Conservation (phyloP, 2,113 vertebrate genomes). For the Rhipidura dahli region DNA sequence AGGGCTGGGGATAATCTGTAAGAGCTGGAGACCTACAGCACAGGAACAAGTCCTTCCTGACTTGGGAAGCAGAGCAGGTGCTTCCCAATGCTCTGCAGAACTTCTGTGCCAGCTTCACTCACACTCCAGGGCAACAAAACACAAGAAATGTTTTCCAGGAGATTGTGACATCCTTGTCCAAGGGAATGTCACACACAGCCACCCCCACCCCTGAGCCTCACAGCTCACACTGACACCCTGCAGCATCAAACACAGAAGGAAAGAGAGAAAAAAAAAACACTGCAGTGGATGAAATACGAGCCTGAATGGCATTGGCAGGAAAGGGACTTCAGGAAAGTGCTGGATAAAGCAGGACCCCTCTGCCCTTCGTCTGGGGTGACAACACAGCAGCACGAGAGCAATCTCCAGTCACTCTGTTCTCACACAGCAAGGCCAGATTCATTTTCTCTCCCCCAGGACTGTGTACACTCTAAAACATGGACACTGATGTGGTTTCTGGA, state of each 20-base stretch:
- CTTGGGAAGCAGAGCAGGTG: not conserved
- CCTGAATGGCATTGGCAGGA: not conserved
- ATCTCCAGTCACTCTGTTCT: not conserved
- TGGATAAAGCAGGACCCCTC: not conserved
- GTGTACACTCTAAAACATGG: not conserved
- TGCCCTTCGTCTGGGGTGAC: not conserved
- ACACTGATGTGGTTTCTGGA: not conserved
- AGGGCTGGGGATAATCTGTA: not conserved
- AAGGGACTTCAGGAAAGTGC: not conserved
- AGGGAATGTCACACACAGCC: not conserved
- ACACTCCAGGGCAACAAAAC: not conserved
- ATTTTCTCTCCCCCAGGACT: not conserved
- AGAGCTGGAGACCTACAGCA: not conserved
- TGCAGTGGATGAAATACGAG: not conserved
- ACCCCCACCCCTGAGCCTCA: not conserved
- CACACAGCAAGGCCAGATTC: not conserved
- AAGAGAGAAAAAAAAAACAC: not conserved
- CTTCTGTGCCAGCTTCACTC: not conserved
- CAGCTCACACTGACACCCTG: not conserved
- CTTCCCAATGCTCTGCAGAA: not conserved
- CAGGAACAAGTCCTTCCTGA: not conserved
- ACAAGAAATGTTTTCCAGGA: not conserved
- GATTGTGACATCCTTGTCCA: fast-evolving
- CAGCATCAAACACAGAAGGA: not conserved
- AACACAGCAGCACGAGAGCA: not conserved